These are phyloP conservation scores for Aviceda subcristata DNA, from an alignment of 2,113 vertebrate genomes.

Conservation along the genomic window DNA sequence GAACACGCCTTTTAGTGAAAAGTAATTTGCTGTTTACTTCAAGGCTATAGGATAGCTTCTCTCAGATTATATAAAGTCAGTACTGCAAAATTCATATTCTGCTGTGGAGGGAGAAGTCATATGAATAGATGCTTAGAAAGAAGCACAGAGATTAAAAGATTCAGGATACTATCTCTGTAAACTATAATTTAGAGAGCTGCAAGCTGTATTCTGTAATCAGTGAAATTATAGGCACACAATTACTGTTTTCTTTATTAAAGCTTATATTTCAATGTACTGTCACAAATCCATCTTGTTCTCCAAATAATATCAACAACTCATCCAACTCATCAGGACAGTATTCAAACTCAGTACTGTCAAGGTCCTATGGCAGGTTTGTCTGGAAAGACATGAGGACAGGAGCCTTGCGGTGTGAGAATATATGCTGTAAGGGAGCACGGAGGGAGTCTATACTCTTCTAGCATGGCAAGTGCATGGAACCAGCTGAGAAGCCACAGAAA, in stretches of 20 bases:
- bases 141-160: constrained; percentile 18
- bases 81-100: background rate
- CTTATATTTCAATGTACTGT: constrained; percentile 28
- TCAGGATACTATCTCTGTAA: constrained; percentile 19
- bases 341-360: background rate
- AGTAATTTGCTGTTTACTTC: background rate
- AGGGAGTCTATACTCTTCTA: background rate
- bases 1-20: background rate
- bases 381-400: background rate
- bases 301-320: background rate
- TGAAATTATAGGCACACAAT: constrained; percentile 58
- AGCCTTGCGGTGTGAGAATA: background rate
- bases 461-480: too few relatives aligned
- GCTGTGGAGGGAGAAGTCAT: background rate
- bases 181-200: constrained; percentile 59
- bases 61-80: background rate
- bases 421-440: too few relatives aligned
- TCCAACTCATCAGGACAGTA: background rate
- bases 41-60: background rate
- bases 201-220: constrained; percentile 60
- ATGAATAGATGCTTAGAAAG: background rate
- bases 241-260: constrained; percentile 57
- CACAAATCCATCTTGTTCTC: constrained; percentile 3
- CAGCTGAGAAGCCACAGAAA: background rate
- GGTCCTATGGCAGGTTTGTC: background rate